Conservation (phyloP, 2,888 invertebrate genomes). For the Caenorhabditis wallacei region DNA sequence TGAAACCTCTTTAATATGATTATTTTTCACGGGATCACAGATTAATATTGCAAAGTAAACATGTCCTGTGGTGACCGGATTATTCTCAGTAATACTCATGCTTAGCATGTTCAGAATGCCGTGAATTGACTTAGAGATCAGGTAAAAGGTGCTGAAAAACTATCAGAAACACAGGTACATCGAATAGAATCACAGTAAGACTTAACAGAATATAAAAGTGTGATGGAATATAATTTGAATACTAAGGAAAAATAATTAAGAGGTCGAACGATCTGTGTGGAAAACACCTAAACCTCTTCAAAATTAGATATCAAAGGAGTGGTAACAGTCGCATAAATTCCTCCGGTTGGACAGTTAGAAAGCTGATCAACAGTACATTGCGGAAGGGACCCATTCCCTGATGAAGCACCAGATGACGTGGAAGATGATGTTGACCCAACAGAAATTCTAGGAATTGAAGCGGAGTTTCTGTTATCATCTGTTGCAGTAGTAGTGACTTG, state of each 20-base stretch:
- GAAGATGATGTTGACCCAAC: conserved; percentile 58
- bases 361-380: conserved; percentile 60
- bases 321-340: conserved; percentile 64
- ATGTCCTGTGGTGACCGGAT: neutral
- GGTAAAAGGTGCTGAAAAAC: neutral
- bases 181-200: neutral
- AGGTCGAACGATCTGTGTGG: no score
- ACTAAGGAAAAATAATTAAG: neutral
- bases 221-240: neutral
- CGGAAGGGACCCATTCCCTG: conserved; percentile 49
- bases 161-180: neutral
- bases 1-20: no score
- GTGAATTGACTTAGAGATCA: neutral
- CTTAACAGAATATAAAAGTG: conserved; percentile 1
- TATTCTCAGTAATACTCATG: neutral
- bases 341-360: conserved; percentile 56
- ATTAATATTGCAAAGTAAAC: conserved; percentile 12
- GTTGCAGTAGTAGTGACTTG: conserved; percentile 28
- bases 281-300: conserved; percentile 66
- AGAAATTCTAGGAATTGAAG: conserved; percentile 66
- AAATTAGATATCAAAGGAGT: conserved; percentile 74
- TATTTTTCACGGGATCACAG: neutral
- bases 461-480: neutral
- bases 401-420: conserved; percentile 45
- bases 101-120: neutral